Percentiles rank a stretch among this genome's conserved stretches.
Conservation (phyloP, 2,797 vertebrate species). For the Miichthys miiuy region DNA sequence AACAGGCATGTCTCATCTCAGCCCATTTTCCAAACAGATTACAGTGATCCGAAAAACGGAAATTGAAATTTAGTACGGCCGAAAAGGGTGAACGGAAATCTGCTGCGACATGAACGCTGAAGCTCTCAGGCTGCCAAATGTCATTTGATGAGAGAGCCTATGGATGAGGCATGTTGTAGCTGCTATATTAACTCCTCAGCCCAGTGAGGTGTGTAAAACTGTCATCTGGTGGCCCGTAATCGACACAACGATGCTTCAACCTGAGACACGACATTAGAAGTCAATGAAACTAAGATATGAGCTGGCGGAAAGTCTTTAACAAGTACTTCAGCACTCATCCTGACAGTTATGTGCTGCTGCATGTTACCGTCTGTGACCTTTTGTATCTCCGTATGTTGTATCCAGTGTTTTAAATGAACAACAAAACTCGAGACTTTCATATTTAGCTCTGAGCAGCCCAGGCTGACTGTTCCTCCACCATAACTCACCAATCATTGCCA, state of each 20-base stretch:
- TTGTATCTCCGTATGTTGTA: not conserved
- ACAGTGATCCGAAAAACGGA: conserved; percentile 33
- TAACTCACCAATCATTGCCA: conserved; percentile 50
- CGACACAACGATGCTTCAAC: not conserved
- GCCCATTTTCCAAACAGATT: conserved; percentile 54
- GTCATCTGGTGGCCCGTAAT: not conserved
- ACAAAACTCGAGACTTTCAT: not conserved
- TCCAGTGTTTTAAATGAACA: conserved; percentile 5
- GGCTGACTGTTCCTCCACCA: conserved; percentile 27
- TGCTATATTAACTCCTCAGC: not conserved
- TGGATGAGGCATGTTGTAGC: not conserved
- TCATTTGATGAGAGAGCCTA: not conserved
- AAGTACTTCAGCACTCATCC: not conserved
- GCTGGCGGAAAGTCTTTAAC: not conserved
- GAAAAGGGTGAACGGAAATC: conserved; percentile 25
- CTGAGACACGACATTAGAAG: not conserved
- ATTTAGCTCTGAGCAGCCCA: conserved; percentile 8
- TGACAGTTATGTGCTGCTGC: not conserved
- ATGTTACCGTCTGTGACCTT: not conserved
- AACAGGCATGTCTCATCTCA: conserved; percentile 46
- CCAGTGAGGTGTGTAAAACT: not conserved
- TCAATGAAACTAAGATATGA: not conserved
- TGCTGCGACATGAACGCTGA: conserved; percentile 28
- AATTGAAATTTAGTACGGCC: conserved; percentile 36
- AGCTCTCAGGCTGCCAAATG: conserved; percentile 27